A percentile compares a stretch with the other conserved stretches of the same genome.
phyloP scores from a whole-genome alignment of 2,888 invertebrate species.

The Oscheius sp. region DNA sequence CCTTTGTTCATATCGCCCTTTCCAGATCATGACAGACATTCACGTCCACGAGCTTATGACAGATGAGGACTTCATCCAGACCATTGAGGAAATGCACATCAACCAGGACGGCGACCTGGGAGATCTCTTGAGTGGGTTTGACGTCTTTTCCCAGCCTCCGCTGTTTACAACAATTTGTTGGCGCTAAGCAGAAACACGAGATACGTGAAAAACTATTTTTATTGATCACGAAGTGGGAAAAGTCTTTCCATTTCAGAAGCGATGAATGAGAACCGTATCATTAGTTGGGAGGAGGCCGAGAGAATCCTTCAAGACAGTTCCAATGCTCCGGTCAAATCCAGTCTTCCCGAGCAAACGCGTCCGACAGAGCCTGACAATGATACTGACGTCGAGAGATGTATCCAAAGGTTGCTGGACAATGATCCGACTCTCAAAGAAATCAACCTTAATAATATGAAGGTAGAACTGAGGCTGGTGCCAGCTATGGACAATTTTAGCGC shows the following conservation, averaged over 20 bases:
- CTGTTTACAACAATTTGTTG: slow-evolving; percentile 26
- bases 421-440: slow-evolving; percentile 89
- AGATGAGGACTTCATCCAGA: slow-evolving; percentile 56
- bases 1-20: not conserved
- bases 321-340: slow-evolving; percentile 63
- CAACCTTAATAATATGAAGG: slow-evolving; percentile 99
- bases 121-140: slow-evolving; percentile 64
- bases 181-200: slow-evolving; percentile 1
- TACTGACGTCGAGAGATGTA: slow-evolving; percentile 87
- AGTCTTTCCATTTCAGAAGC: slow-evolving; percentile 58
- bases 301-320: slow-evolving; percentile 66
- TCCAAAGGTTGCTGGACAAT: slow-evolving; percentile 76
- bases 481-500: slow-evolving; percentile 56
- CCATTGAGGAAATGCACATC: slow-evolving; percentile 59
- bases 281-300: slow-evolving; percentile 71
- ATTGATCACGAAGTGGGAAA: not conserved
- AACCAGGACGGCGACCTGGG: slow-evolving; percentile 64
- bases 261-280: slow-evolving; percentile 72
- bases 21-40: slow-evolving; percentile 27
- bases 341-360: slow-evolving; percentile 69
- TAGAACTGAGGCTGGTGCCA: slow-evolving; percentile 73
- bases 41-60: slow-evolving; percentile 39
- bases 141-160: slow-evolving; percentile 2
- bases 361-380: slow-evolving; percentile 89
- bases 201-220: not conserved